Percentiles rank a stretch among this genome's conserved stretches.
Evolutionary conservation across 2,113 vertebrate genomes (phyloP).

Genomic region (Cyphomyrus plagiostoma): DNA sequence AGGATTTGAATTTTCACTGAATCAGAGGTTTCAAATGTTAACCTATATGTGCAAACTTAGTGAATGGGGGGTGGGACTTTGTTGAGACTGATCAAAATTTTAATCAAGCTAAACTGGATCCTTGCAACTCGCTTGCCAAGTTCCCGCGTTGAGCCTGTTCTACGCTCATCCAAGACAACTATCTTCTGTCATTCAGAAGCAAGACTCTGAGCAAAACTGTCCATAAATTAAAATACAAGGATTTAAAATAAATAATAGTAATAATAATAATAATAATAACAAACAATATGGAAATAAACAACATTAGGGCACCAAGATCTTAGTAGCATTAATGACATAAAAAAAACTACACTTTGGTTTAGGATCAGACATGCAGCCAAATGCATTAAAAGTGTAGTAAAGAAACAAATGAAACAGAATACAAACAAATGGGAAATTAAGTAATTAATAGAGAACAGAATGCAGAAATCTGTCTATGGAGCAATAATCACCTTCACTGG

Average conservation of each 20-base stretch:
- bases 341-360: slow-evolving; percentile 47
- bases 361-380: slow-evolving; percentile 59
- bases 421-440: slow-evolving; percentile 39
- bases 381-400: slow-evolving; percentile 48
- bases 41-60: neutral
- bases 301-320: slow-evolving; percentile 16
- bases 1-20: neutral
- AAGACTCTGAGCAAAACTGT: slow-evolving; percentile 39
- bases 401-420: slow-evolving; percentile 46
- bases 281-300: slow-evolving; percentile 20
- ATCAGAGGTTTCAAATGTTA: neutral
- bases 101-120: neutral
- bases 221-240: slow-evolving; percentile 17
- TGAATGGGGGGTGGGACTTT: neutral
- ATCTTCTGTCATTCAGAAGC: slow-evolving; percentile 15
- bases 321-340: slow-evolving; percentile 42
- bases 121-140: neutral
- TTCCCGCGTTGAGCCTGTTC: neutral
- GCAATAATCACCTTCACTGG: slow-evolving; percentile 96
- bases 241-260: slow-evolving; percentile 12
- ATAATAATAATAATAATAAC: slow-evolving; percentile 22
- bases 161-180: neutral
- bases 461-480: slow-evolving; percentile 60
- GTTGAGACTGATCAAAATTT: neutral
- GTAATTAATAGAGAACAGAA: slow-evolving; percentile 42